phyloP scores from a whole-genome alignment of 37 sponge, comb jelly and placozoan genomes.

The Hormiphora californensis region DNA sequence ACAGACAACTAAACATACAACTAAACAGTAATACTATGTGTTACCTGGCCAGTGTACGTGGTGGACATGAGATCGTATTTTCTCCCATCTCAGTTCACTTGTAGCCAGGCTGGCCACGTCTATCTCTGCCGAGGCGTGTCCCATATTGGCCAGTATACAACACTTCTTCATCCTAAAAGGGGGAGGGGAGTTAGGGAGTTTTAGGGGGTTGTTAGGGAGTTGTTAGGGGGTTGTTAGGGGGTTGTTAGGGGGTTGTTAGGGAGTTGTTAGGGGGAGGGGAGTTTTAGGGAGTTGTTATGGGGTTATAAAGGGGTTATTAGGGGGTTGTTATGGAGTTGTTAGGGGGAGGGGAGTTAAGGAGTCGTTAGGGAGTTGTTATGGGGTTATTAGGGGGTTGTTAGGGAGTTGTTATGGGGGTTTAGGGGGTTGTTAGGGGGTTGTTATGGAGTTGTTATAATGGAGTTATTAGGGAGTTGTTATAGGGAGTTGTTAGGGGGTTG shows the following conservation, averaged over 20 bases:
- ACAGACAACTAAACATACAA: background rate
- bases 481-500: background rate
- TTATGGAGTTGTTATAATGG: background rate
- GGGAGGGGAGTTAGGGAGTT: background rate
- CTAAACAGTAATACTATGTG: background rate
- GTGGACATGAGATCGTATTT: slow-evolving; percentile 16
- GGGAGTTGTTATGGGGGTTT: background rate
- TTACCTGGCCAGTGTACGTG: background rate
- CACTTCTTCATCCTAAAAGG: slow-evolving; percentile 60
- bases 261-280: background rate
- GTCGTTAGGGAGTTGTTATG: background rate
- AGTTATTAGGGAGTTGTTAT: background rate
- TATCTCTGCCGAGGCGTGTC: slow-evolving; percentile 83
- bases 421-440: too few relatives aligned
- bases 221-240: background rate
- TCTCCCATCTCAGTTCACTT: slow-evolving; percentile 1
- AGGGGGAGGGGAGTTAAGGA: too few relatives aligned
- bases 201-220: background rate
- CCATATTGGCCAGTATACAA: slow-evolving; percentile 83
- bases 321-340: background rate
- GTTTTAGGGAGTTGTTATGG: background rate
- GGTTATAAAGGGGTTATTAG: background rate
- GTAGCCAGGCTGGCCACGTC: slow-evolving; percentile 59
- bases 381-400: background rate
- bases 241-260: background rate